Evolutionary conservation across 2,888 invertebrate genomes (phyloP), one percentile per base, ranked within the genome.

Genomic region (Orgyia antiqua): DNA sequence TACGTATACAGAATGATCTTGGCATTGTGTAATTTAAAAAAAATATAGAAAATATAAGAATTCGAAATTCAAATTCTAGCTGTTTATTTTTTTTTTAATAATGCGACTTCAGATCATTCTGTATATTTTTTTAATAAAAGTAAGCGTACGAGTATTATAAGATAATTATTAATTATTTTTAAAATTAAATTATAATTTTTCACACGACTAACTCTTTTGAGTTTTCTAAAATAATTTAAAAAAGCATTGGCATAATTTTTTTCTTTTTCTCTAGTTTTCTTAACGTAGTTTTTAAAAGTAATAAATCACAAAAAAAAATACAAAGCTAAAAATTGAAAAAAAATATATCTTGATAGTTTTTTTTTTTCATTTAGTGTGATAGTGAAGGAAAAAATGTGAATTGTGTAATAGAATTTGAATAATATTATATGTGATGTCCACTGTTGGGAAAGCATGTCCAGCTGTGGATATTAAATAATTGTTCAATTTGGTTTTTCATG

Each of bases 1-100:
- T 52, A 45, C 42, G 45, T 48, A 27, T 31, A 36, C 10, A 11
- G 23, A 23, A 9, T 10, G 23, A 23, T 20, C 9, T 20, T 20
- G 4, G 9, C n/a, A 20, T 20, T 9, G 20, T 9, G 20, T 20
- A 20, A n/a, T n/a, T n/a, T n/a, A n/a, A n/a, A n/a, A n/a, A n/a
- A n/a, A n/a, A n/a, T n/a, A n/a, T n/a, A n/a, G n/a, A n/a, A n/a
- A n/a, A n/a, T n/a, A n/a, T n/a, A n/a, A n/a, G n/a, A n/a, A n/a
- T n/a, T n/a, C n/a, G n/a, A n/a, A n/a, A n/a, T n/a, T n/a, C n/a
- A n/a, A n/a, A n/a, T n/a, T n/a, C n/a, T n/a, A n/a, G n/a, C n/a
- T n/a, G n/a, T n/a, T n/a, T n/a, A n/a, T n/a, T n/a, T n/a, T n/a
- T n/a, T n/a, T n/a, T n/a, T n/a, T n/a, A n/a, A n/a, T n/a, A n/a